Evolutionary conservation across 2,797 vertebrate species (phyloP).

Genomic region (Myiothlypis chrysogaster): DNA sequence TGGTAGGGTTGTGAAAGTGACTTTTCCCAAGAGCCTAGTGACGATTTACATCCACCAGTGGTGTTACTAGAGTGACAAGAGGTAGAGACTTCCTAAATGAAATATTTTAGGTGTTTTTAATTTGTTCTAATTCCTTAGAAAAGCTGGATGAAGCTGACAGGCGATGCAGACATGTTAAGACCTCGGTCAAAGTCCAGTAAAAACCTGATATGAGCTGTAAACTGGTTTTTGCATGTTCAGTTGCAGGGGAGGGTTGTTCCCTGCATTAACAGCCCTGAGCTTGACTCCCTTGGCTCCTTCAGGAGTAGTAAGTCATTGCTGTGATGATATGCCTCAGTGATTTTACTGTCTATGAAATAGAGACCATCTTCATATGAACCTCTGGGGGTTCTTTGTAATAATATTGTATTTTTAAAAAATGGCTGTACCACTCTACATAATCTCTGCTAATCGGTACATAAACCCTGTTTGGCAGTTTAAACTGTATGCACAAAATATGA

Average conservation of each 20-base stretch:
- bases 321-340: constrained; percentile 68
- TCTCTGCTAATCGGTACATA: constrained; percentile 40
- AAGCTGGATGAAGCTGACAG: background rate
- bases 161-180: background rate
- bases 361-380: constrained; percentile 63
- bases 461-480: constrained; percentile 59
- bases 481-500: constrained; percentile 6
- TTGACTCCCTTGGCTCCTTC: constrained; percentile 58
- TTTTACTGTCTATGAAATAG: constrained; percentile 70
- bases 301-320: constrained; percentile 63
- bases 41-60: background rate
- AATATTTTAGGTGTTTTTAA: background rate
- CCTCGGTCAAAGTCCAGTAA: background rate
- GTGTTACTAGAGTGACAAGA: background rate
- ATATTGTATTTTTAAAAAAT: constrained; percentile 61
- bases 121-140: background rate
- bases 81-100: background rate
- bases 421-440: constrained; percentile 16
- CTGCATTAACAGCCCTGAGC: constrained; percentile 24
- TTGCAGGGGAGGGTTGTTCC: background rate
- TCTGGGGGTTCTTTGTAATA: constrained; percentile 68
- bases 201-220: background rate
- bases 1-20: background rate
- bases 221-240: background rate
- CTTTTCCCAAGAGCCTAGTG: background rate